Percentiles rank a stretch among this genome's conserved stretches.
Conservation (phyloP, 2,888 invertebrate genomes). For the Chalcis sispes region DNA sequence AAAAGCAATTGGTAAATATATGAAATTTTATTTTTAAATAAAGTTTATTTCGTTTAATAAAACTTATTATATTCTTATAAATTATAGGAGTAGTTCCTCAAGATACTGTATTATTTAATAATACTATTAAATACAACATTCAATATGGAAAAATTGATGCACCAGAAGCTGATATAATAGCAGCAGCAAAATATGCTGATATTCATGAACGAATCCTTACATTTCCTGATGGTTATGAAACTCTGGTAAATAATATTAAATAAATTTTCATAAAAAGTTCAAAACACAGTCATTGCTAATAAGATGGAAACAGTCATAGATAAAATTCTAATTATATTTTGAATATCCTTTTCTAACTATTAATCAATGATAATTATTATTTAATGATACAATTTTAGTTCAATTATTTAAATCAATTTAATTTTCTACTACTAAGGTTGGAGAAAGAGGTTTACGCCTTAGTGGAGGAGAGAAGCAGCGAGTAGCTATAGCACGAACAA, state of each 20-base stretch:
- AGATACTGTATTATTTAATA: slow-evolving; percentile 96
- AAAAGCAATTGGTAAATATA: slow-evolving; percentile 81
- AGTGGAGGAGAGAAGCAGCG: slow-evolving; percentile 99
- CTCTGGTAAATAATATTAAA: slow-evolving; percentile 78
- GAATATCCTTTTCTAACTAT: too few species aligned
- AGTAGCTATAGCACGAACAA: slow-evolving; percentile 96
- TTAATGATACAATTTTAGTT: not conserved
- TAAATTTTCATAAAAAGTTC: not conserved
- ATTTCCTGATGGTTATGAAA: slow-evolving; percentile 94
- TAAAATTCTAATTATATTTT: not conserved
- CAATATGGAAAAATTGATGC: slow-evolving; percentile 92
- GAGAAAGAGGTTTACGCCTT: slow-evolving; percentile 94
- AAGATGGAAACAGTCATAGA: not conserved
- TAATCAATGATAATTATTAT: not conserved
- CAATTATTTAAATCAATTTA: not conserved
- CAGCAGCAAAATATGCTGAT: slow-evolving; percentile 94
- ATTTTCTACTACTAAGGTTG: slow-evolving; percentile 80
- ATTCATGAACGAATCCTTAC: slow-evolving; percentile 93
- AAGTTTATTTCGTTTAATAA: not conserved
- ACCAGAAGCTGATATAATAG: slow-evolving; percentile 87
- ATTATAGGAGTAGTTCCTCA: slow-evolving; percentile 91
- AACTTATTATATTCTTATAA: slow-evolving; percentile 12
- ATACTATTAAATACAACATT: slow-evolving; percentile 95
- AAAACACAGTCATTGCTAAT: not conserved
- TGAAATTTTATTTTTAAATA: slow-evolving; percentile 10